phyloP scores from a whole-genome alignment of 2,888 invertebrate species.

The Strigamia crassipes region DNA sequence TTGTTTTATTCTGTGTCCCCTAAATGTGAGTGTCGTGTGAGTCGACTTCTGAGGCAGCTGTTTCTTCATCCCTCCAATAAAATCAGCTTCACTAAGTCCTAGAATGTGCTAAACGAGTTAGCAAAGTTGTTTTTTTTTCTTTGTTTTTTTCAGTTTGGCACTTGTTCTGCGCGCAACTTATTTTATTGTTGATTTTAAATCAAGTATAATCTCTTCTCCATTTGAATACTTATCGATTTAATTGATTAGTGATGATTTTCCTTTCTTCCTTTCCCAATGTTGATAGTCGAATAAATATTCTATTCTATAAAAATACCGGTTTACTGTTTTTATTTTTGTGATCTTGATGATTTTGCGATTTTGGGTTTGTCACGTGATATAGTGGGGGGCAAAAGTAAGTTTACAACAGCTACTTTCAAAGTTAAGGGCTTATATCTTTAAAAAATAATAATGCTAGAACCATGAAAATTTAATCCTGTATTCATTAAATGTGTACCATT shows the following conservation, averaged over 20 bases:
- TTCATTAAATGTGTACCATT: too few relatives aligned
- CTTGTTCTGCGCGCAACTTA: too few relatives aligned
- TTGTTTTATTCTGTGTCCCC: too few relatives aligned
- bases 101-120: not conserved
- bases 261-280: constrained; percentile 10
- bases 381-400: too few relatives aligned
- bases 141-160: not conserved
- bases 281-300: constrained; percentile 10
- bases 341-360: too few relatives aligned
- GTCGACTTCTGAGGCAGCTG: constrained; percentile 2
- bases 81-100: not conserved
- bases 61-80: constrained; percentile 10
- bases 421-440: too few relatives aligned
- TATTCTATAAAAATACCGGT: not conserved
- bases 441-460: too few relatives aligned
- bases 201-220: not conserved
- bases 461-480: too few relatives aligned
- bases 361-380: not conserved
- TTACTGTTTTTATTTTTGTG: too few relatives aligned
- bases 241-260: constrained; percentile 10
- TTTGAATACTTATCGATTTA: not conserved
- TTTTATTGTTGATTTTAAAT: not conserved
- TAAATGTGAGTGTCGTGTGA: constrained; percentile 10
- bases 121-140: not conserved
- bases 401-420: too few relatives aligned